phyloP scores from a whole-genome alignment of 2,113 vertebrate genomes.

The Bubo bubo region DNA sequence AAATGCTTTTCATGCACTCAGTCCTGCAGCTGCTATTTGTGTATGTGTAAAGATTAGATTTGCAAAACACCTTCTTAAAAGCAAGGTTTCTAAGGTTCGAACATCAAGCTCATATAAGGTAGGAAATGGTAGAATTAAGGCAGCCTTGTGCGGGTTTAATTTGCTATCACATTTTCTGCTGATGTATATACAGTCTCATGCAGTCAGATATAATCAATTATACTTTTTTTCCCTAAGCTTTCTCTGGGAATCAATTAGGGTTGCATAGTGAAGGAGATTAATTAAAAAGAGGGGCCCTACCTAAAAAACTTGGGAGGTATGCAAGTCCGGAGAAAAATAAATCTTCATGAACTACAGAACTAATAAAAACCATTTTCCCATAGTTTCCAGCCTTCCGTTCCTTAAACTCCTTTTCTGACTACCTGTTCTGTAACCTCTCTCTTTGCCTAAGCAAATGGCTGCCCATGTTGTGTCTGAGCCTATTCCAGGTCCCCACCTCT shows the following conservation, averaged over 20 bases:
- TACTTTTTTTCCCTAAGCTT: not conserved
- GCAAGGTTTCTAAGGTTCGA: not conserved
- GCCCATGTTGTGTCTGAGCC: not conserved
- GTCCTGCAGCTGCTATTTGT: not conserved
- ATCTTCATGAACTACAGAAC: not conserved
- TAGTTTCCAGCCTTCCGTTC: not conserved
- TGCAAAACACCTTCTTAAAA: constrained; percentile 9
- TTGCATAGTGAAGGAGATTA: not conserved
- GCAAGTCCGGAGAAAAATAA: not conserved
- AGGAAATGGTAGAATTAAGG: not conserved
- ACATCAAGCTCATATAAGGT: not conserved
- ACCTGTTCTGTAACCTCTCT: not conserved
- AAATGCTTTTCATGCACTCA: not conserved
- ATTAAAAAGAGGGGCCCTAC: not conserved
- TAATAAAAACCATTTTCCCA: not conserved
- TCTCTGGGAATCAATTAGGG: not conserved
- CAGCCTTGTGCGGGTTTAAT: not conserved
- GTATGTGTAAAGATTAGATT: not conserved
- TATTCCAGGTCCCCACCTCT: not conserved
- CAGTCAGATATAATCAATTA: not conserved
- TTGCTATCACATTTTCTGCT: not conserved
- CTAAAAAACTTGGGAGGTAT: not conserved
- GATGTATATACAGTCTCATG: not conserved
- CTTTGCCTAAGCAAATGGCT: not conserved
- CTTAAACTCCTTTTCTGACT: not conserved